phyloP scores from a whole-genome alignment of 2,113 vertebrate genomes.

The Aptenodytes patagonicus region DNA sequence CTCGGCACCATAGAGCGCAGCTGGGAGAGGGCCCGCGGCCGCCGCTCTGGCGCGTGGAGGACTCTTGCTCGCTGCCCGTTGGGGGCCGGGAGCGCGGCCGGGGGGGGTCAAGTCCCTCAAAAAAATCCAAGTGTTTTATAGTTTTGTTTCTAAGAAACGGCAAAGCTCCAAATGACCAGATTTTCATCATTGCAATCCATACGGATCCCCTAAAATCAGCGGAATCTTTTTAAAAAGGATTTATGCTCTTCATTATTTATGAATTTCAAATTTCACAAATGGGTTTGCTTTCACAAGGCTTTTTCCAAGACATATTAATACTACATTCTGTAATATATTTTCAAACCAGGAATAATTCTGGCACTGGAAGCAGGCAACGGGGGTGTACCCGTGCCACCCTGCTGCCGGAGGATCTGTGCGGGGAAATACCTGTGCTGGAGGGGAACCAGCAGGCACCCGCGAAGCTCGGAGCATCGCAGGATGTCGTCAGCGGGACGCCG shows the following conservation, averaged over 20 bases:
- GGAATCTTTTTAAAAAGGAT: too few species aligned
- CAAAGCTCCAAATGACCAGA: neutral
- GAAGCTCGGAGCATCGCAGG: too few species aligned
- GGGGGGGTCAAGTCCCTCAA: neutral
- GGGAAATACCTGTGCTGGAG: neutral
- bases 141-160: neutral
- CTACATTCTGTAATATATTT: too few species aligned
- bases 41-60: neutral
- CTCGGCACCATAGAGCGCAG: neutral
- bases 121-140: too few species aligned
- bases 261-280: too few species aligned
- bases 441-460: neutral
- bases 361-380: too few species aligned
- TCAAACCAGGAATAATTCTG: neutral
- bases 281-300: neutral
- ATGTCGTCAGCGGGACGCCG: accelerated
- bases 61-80: neutral
- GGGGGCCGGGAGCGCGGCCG: neutral
- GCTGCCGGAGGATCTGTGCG: neutral
- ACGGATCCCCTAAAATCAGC: neutral
- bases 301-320: neutral
- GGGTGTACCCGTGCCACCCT: neutral
- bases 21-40: accelerated
- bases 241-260: neutral
- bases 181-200: too few species aligned